These are phyloP conservation scores for Scopus umbretta DNA, from an alignment of 2,113 vertebrate genomes.

Conservation along the genomic window DNA sequence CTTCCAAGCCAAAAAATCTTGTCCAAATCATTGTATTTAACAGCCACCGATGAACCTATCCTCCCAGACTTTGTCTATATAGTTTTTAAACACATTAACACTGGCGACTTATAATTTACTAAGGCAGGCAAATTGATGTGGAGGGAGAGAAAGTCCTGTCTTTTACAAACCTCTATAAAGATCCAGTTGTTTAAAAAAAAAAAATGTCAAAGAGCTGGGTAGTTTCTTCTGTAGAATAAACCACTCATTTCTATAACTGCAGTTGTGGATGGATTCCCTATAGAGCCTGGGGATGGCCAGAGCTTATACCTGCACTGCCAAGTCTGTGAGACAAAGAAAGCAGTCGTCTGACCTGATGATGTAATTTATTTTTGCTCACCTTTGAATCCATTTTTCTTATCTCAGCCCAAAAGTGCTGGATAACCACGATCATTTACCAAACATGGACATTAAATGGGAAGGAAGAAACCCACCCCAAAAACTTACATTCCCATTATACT, in stretches of 20 bases:
- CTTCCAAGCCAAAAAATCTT: background rate
- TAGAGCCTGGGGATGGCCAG: background rate
- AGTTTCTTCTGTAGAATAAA: background rate
- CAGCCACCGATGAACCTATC: background rate
- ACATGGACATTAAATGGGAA: background rate
- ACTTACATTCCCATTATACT: background rate
- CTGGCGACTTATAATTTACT: background rate
- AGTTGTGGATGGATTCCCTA: background rate
- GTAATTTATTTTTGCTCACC: constrained; percentile 17
- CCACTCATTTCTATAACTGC: background rate
- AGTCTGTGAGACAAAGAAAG: background rate
- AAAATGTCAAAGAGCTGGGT: background rate
- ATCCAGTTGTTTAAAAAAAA: background rate
- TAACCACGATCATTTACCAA: background rate
- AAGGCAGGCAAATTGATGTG: background rate
- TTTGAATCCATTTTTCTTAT: background rate
- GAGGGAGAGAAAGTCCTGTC: background rate
- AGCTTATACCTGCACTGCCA: background rate
- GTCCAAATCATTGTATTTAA: background rate
- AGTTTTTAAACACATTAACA: background rate
- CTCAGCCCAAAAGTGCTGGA: background rate
- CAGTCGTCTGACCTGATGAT: background rate
- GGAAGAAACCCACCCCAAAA: accelerated
- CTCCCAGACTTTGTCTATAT: background rate
- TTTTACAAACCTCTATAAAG: background rate